Evolutionary conservation across 2,797 vertebrate species (phyloP).

Genomic region (Mormyrus proboscirostris): DNA sequence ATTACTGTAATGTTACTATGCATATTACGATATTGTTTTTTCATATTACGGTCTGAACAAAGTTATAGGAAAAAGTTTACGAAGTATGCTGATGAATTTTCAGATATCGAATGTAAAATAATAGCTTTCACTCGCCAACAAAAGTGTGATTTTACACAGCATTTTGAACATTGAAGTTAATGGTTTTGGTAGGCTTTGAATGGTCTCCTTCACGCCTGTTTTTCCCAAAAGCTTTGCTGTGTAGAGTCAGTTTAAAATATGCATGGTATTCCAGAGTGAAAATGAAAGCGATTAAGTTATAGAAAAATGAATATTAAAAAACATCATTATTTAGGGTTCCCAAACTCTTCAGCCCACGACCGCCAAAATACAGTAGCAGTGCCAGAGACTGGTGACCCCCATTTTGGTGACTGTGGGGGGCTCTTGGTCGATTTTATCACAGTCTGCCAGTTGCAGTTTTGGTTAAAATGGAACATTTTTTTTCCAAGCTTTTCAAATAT

Average conservation of each 20-base stretch:
- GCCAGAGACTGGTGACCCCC: too few relatives aligned
- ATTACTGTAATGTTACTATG: background rate
- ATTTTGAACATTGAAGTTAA: background rate
- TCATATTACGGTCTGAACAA: background rate
- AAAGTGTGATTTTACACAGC: background rate
- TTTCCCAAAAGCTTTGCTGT: background rate
- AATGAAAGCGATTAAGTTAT: background rate
- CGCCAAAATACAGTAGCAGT: too few relatives aligned
- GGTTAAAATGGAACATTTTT: background rate
- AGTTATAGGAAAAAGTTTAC: background rate
- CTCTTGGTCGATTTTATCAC: background rate
- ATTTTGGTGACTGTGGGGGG: background rate
- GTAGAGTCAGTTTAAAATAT: background rate
- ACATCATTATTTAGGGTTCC: background rate
- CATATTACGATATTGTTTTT: background rate
- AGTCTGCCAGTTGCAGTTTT: background rate
- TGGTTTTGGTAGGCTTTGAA: background rate
- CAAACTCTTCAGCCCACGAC: background rate
- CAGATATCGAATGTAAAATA: background rate
- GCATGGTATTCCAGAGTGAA: background rate
- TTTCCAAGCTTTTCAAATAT: background rate
- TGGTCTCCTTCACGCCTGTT: background rate
- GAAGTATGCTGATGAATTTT: background rate
- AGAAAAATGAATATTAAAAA: background rate
- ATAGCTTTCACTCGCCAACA: background rate